phyloP scores from a whole-genome alignment of 2,888 invertebrate species.

The Lasioglossum marginatum region DNA sequence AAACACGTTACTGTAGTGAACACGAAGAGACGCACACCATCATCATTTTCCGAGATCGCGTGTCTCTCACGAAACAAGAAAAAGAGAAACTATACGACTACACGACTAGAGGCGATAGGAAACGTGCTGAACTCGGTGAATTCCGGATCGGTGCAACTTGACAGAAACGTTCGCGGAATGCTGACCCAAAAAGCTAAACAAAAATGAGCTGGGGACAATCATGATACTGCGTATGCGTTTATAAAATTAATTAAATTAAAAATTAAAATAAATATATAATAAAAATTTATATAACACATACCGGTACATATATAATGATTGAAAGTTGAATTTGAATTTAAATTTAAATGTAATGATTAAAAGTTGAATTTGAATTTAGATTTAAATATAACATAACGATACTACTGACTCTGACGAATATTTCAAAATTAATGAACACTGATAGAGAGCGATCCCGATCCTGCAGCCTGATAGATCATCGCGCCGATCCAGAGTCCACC shows the following conservation, averaged over 20 bases:
- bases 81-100: background rate
- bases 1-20: constrained; percentile 20
- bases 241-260: too few species aligned
- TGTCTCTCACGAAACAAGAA: background rate
- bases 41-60: constrained; percentile 7
- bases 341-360: too few species aligned
- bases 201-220: background rate
- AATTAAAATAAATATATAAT: too few species aligned
- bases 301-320: too few species aligned
- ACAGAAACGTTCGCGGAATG: background rate
- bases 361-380: too few species aligned
- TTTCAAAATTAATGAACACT: background rate
- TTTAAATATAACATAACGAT: too few species aligned
- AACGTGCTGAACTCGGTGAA: background rate
- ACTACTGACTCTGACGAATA: background rate
- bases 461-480: background rate
- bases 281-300: too few species aligned
- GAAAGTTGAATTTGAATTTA: too few species aligned
- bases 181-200: background rate
- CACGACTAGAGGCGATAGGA: background rate
- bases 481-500: background rate
- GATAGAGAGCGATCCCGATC: background rate
- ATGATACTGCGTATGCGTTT: background rate
- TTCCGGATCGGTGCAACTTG: background rate
- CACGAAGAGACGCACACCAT: background rate